Evolutionary conservation across 64 coral and sea anemone genomes (phyloP), one percentile per base, ranked within the genome.

Genomic region (Montipora capricornis): DNA sequence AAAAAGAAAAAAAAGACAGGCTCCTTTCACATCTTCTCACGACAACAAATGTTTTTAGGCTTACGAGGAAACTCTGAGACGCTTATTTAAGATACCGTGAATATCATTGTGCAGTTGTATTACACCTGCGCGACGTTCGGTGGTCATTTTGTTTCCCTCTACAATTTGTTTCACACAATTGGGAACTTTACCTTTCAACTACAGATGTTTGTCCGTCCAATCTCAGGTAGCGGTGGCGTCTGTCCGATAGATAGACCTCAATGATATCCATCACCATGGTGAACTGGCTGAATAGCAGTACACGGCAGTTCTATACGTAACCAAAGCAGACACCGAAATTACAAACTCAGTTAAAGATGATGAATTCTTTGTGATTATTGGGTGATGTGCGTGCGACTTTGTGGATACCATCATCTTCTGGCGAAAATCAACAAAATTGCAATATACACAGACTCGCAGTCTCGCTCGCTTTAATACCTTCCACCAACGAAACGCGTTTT

Each of bases 251-350:
- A 88, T 94, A 98, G 70, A 96, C 97, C 66, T 92, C 89, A 74
- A 96, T 88, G 12, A 98, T 85, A 17, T 98, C 97, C 97, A 98
- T 98, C 50, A 89, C 89, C 91, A 98, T 95, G 7, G 94, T 96
- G 49, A 98, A 96, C 73, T 98, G 97, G 67, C 90, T 95, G 66
- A 98, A 98, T 44, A 98, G 83, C 52, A 98, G 62, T 10, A 98
- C 91, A 7, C 97, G 97, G 29, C 94, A 95, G 16, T 92, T 95
- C 97, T 98, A 84, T 3, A 4, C 49, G 24, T 0, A 11, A 59
- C 6, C 26, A 80, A 68, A 75, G 76, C 52, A 80, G 1, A 37
- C 14, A 55, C 14, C 61, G 61, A 64, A 12, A 12, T 12, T 15
- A 4, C 9, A 64, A 16, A 64, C 4, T 64, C 52, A 55, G 9